Evolutionary conservation across 2,888 invertebrate genomes (phyloP).

Genomic region (Nipponacmea schrenckii): DNA sequence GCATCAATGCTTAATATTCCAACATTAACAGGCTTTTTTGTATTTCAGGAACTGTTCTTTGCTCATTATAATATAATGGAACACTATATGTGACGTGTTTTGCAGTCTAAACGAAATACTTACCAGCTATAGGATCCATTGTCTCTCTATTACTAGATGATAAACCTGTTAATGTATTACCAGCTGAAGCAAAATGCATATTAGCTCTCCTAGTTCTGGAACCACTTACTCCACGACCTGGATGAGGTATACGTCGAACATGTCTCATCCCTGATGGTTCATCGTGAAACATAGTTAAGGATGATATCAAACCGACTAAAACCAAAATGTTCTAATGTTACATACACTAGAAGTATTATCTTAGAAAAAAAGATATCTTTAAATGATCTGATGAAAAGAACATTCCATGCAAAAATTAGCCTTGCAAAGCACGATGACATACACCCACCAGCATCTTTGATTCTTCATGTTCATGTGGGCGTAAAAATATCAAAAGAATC

Average conservation of each 20-base stretch:
- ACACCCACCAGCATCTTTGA: too few relatives aligned
- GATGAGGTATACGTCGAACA: conserved; percentile 84
- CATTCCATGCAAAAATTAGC: too few relatives aligned
- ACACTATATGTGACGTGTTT: too few relatives aligned
- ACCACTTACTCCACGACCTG: conserved; percentile 78
- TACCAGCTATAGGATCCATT: conserved; percentile 90
- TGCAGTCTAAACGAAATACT: not conserved
- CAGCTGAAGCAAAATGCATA: conserved; percentile 93
- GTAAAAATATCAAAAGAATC: too few relatives aligned
- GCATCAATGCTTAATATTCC: too few relatives aligned
- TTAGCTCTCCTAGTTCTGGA: conserved; percentile 87
- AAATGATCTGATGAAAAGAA: too few relatives aligned
- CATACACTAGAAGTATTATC: not conserved
- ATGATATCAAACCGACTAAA: not conserved
- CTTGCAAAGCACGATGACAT: too few relatives aligned
- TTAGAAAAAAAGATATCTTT: not conserved
- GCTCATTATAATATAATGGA: too few relatives aligned
- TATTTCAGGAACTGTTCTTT: too few relatives aligned
- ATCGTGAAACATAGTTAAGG: conserved; percentile 74
- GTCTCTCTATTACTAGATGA: conserved; percentile 91
- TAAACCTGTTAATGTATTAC: conserved; percentile 79
- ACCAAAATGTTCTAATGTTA: not conserved
- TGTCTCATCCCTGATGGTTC: conserved; percentile 79
- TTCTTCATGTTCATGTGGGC: too few relatives aligned
- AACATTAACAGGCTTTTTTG: too few relatives aligned